phyloP scores from a whole-genome alignment of 2,888 invertebrate genomes.

The Tetropium fuscum region DNA sequence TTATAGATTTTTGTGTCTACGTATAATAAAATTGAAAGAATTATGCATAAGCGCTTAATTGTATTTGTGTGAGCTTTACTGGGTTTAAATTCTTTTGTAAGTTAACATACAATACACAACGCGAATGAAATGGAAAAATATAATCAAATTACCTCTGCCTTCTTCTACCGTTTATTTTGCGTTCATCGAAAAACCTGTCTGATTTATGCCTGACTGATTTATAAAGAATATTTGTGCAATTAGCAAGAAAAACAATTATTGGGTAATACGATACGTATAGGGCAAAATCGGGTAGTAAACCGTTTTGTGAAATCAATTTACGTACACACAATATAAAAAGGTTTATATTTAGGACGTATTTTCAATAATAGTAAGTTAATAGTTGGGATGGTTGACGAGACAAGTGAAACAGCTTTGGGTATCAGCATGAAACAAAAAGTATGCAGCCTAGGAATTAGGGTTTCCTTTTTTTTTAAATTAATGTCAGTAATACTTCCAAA shows the following conservation, averaged over 20 bases:
- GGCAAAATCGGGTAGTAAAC: no score
- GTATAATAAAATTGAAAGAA: conserved; percentile 58
- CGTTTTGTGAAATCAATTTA: no score
- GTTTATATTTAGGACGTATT: no score
- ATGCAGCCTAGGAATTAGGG: no score
- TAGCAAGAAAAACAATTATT: conserved; percentile 20
- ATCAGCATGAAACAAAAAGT: no score
- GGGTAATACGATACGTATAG: conserved; percentile 2
- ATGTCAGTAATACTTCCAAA: no score
- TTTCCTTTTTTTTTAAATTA: no score
- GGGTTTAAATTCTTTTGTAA: conserved; percentile 38
- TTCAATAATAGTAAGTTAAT: no score
- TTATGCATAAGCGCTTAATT: conserved; percentile 59
- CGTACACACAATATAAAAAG: no score
- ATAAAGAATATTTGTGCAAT: conserved; percentile 22
- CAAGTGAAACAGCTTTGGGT: no score
- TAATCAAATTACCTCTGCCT: conserved; percentile 27
- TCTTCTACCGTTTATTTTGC: conserved; percentile 18
- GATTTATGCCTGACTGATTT: conserved; percentile 19
- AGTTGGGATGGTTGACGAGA: no score
- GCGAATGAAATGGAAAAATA: conserved; percentile 32
- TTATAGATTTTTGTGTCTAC: conserved; percentile 54
- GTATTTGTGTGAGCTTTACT: conserved; percentile 49
- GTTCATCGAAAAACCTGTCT: conserved; percentile 16
- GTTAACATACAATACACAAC: conserved; percentile 23